These are phyloP conservation scores for Urechis unicinctus DNA, from an alignment of 2,888 invertebrate species.

Conservation along the genomic window DNA sequence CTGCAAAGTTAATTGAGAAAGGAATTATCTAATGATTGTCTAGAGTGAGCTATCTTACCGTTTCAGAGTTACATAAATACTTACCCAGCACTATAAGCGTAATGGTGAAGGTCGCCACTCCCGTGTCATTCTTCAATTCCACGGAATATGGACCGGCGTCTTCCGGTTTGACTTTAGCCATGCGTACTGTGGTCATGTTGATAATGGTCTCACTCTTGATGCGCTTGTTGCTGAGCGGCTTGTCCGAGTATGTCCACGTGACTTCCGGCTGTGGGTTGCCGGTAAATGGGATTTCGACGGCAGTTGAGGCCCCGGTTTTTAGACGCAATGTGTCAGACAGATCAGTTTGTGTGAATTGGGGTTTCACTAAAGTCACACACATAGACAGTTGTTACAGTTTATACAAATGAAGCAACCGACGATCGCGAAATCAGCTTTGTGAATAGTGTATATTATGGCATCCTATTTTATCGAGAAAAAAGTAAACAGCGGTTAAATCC, in stretches of 20 bases:
- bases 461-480: no score
- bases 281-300: slow-evolving; percentile 23
- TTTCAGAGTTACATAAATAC: slow-evolving; percentile 44
- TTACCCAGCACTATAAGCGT: slow-evolving; percentile 53
- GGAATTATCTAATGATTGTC: no score
- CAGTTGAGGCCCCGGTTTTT: slow-evolving; percentile 21
- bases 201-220: slow-evolving; percentile 21
- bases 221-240: slow-evolving; percentile 10
- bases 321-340: slow-evolving; percentile 14
- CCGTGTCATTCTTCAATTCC: slow-evolving; percentile 24
- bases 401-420: no score
- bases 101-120: slow-evolving; percentile 19
- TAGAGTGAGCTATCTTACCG: no score
- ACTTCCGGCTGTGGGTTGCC: slow-evolving; percentile 25
- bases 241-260: slow-evolving; percentile 24
- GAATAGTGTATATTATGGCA: no score
- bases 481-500: neutral
- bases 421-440: no score
- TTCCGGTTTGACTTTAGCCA: slow-evolving; percentile 18
- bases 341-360: slow-evolving; percentile 17
- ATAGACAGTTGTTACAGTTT: no score
- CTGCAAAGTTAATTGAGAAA: no score
- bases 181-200: slow-evolving; percentile 23
- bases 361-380: slow-evolving; percentile 20
- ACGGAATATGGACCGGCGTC: slow-evolving; percentile 26